Evolutionary conservation across 2,797 vertebrate species (phyloP).

Genomic region (Ambastaia sidthimunki): DNA sequence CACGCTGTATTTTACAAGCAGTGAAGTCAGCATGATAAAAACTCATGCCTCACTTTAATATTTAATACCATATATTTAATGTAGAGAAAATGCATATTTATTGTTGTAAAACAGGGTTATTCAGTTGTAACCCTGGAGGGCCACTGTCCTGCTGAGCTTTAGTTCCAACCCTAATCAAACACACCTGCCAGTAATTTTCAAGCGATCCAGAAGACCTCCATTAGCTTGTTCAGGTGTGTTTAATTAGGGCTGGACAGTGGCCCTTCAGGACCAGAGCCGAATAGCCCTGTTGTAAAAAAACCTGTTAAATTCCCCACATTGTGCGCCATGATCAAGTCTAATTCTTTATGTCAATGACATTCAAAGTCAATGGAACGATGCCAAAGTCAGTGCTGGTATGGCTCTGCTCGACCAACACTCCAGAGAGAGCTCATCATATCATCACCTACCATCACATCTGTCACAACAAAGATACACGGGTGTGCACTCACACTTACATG

Average conservation of each 20-base stretch:
- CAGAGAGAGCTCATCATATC: slow-evolving; percentile 27
- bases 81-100: neutral
- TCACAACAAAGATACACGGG: slow-evolving; percentile 27
- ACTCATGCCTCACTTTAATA: too few species aligned
- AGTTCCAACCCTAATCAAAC: too few species aligned
- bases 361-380: slow-evolving; percentile 12
- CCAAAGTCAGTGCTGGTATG: neutral
- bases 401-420: slow-evolving; percentile 12
- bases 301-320: neutral
- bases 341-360: slow-evolving; percentile 18
- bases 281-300: neutral
- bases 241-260: neutral
- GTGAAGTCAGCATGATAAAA: too few species aligned
- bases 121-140: too few species aligned
- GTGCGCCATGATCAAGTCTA: slow-evolving; percentile 12
- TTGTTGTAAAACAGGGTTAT: neutral
- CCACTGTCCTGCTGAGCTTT: too few species aligned
- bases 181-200: slow-evolving; percentile 1
- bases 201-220: slow-evolving; percentile 3
- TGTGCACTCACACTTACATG: slow-evolving; percentile 10
- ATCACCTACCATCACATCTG: slow-evolving; percentile 22
- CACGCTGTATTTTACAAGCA: neutral
- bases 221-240: neutral
- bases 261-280: neutral
- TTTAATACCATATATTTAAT: neutral